Evolutionary conservation across 2,113 vertebrate genomes (phyloP).

Genomic region (Hipposideros armiger): DNA sequence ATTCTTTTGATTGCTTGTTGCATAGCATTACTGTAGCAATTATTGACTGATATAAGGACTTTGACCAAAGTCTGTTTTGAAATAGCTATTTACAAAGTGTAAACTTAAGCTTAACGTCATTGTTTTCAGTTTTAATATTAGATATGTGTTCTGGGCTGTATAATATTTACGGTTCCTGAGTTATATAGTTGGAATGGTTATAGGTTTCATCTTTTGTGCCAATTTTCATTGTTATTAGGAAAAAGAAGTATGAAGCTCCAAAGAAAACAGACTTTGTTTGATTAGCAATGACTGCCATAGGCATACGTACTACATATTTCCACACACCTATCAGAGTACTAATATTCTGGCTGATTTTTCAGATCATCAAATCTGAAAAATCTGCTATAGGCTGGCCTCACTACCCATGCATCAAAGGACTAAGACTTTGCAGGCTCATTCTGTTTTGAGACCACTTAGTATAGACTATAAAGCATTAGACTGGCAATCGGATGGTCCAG

Average conservation of each 20-base stretch:
- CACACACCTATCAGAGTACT: neutral
- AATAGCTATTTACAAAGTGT: neutral
- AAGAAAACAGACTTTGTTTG: neutral
- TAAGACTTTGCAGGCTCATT: neutral
- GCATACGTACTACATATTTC: neutral
- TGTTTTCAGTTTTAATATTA: constrained; percentile 28
- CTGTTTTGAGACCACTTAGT: neutral
- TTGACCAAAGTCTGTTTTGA: neutral
- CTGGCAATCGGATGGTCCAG: neutral
- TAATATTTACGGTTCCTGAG: neutral
- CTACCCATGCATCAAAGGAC: neutral
- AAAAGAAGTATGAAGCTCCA: neutral
- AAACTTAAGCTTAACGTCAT: neutral
- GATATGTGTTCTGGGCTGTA: neutral
- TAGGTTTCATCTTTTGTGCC: neutral
- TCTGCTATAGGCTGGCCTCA: neutral
- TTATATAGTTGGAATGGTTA: neutral
- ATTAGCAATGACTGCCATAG: neutral
- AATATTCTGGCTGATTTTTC: neutral
- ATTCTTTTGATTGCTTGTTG: neutral
- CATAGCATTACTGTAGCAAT: neutral
- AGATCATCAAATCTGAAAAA: neutral
- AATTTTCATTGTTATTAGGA: neutral
- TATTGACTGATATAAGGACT: neutral
- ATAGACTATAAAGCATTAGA: neutral